These are phyloP conservation scores for Candidula unifasciata DNA, from an alignment of 2,888 invertebrate species.

Conservation along the genomic window DNA sequence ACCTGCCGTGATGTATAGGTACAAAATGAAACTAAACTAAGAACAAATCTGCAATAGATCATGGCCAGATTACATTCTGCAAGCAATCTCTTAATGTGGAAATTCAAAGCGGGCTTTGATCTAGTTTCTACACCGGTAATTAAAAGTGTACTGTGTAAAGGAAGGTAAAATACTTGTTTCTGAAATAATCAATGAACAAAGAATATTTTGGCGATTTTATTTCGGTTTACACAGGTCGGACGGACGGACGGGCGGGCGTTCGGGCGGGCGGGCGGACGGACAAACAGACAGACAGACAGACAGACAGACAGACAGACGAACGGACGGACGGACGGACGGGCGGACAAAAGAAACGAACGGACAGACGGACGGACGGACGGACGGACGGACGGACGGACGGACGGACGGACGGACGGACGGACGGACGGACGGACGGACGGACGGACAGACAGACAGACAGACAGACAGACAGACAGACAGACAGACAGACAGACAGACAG, in stretches of 20 bases:
- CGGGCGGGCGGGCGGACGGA: neutral
- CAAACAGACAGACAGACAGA: constrained; percentile 14
- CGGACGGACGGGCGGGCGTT: neutral
- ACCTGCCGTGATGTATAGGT: too few species aligned
- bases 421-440: neutral
- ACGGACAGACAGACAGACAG: constrained; percentile 28
- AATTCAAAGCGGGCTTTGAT: neutral
- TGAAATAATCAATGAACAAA: too few species aligned
- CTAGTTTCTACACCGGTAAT: neutral
- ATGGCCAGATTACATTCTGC: too few species aligned
- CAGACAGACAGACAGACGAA: neutral
- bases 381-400: too few species aligned
- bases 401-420: neutral
- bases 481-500: constrained; percentile 12
- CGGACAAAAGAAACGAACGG: neutral
- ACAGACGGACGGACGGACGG: neutral
- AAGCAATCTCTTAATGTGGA: neutral
- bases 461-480: constrained; percentile 23
- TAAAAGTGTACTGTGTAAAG: neutral
- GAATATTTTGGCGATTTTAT: too few species aligned
- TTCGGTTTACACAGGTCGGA: too few species aligned
- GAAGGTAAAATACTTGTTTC: too few species aligned
- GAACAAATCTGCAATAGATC: too few species aligned
- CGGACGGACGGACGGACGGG: neutral
- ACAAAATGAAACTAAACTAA: too few species aligned